A percentile compares a stretch with the other conserved stretches of the same genome.
Conservation (phyloP, 35 echinoderm and acorn worm genomes). For the Ptychodera flava region DNA sequence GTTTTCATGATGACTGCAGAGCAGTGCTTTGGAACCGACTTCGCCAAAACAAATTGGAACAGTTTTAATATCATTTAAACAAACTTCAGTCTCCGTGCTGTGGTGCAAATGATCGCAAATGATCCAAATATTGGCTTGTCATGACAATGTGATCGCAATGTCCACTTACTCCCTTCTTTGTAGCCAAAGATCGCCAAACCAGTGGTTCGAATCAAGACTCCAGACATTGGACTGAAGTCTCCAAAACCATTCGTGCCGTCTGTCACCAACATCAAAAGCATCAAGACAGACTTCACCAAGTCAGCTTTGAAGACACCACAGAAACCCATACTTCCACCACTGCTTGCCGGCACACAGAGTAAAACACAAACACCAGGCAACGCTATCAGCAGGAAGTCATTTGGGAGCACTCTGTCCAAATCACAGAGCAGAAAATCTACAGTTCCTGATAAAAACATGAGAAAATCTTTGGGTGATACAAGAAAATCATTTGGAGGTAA, state of each 20-base stretch:
- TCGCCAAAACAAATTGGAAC: no score
- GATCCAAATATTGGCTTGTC: no score
- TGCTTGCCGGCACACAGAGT: background rate
- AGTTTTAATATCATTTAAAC: no score
- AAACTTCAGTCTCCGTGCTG: no score
- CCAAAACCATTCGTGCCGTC: background rate
- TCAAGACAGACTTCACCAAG: background rate
- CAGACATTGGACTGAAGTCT: constrained; percentile 37
- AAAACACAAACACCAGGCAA: background rate
- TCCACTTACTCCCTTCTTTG: no score
- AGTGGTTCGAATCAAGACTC: constrained; percentile 13
- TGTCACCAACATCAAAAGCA: background rate
- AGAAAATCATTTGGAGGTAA: constrained; percentile 46
- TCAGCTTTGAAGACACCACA: background rate
- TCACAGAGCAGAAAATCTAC: constrained; percentile 24
- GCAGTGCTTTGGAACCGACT: no score
- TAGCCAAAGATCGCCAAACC: background rate
- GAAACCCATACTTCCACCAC: background rate
- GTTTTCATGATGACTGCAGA: no score
- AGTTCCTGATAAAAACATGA: background rate
- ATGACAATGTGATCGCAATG: no score
- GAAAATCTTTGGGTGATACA: background rate
- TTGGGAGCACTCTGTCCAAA: constrained; percentile 18
- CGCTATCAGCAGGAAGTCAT: constrained; percentile 30
- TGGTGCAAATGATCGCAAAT: no score